Base-by-base conservation (phyloP, 1,140 invertebrate genomes). In the Drosophila orosa region DNA sequence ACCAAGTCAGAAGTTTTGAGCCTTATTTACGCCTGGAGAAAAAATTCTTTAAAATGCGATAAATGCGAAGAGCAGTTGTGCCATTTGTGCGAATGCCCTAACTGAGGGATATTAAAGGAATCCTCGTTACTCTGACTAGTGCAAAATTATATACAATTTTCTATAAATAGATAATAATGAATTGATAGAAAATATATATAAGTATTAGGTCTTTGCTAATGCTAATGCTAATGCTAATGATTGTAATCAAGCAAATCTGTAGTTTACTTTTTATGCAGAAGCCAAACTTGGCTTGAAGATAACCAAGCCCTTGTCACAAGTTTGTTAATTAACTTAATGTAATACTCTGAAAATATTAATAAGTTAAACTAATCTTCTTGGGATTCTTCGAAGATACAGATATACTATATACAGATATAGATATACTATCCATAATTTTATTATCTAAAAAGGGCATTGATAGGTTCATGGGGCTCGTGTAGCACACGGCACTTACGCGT, bases 1-100 rank as follows among this genome's bases (percentile, higher is more conserved):
- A 22, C 13, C 22, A 31, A 35, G 33, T 35, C n/a, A 58, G 35
- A 74, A 74, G 44, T 60, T 78, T 72, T 25, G 27, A 29, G 44
- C 50, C 63, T 50, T 66, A 54, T 74, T 72, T 66, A 35, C 47
- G 47, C 60, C 52, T 44, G 39, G 2, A 15, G n/a, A 37, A 48
- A 54, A 65, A 55, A 44, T 12, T 22, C 48, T 33, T 52, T 52
- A 22, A 35, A 45, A 35, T 42, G 31, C 45, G 33, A 27, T 37
- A 19, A 40, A 54, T 35, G 50, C 13, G 35, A 13, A 42, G 42
- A 47, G 27, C 48, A 33, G 19, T 35, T 17, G 17, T 52, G 48
- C 12, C 17, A 52, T 33, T 52, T 52, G 48, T 52, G 13, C 3
- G 9, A 35, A 54, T 54, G 50, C 50, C 13, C 19, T 54, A 5